Evolutionary conservation across 1,140 invertebrate species (phyloP).

Genomic region (Cyphomyrmex costatus): DNA sequence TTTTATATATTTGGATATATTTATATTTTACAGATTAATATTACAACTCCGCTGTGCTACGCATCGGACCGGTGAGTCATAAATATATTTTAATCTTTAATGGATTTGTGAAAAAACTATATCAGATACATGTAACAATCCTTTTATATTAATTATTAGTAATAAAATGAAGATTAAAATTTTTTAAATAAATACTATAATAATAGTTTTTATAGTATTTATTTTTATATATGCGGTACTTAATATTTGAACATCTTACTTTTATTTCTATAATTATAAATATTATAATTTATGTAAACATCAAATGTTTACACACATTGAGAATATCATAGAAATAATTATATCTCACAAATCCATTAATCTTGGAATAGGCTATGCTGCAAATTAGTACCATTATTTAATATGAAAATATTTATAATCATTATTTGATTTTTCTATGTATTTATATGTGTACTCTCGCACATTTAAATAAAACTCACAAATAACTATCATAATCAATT

Average conservation of each 20-base stretch:
- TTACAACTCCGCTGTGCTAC: neutral
- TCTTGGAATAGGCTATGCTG: neutral
- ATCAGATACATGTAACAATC: neutral
- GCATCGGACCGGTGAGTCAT: neutral
- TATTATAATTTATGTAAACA: neutral
- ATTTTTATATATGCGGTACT: neutral
- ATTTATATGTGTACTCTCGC: no score
- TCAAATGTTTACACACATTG: neutral
- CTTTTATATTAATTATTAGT: neutral
- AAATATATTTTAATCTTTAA: neutral
- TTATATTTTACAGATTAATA: neutral
- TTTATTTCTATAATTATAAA: neutral
- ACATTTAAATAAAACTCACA: no score
- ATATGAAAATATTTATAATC: no score
- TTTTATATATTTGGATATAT: conserved; percentile 3
- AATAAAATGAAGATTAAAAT: neutral
- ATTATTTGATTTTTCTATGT: no score
- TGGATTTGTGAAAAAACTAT: conserved; percentile 3
- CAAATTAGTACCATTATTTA: no score
- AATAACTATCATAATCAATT: no score
- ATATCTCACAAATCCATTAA: conserved; percentile 4
- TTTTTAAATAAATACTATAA: no score
- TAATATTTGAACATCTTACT: neutral
- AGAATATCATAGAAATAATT: neutral
- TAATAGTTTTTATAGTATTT: neutral